Conservation (phyloP, 2,113 vertebrate genomes). For the Candoia aspera region DNA sequence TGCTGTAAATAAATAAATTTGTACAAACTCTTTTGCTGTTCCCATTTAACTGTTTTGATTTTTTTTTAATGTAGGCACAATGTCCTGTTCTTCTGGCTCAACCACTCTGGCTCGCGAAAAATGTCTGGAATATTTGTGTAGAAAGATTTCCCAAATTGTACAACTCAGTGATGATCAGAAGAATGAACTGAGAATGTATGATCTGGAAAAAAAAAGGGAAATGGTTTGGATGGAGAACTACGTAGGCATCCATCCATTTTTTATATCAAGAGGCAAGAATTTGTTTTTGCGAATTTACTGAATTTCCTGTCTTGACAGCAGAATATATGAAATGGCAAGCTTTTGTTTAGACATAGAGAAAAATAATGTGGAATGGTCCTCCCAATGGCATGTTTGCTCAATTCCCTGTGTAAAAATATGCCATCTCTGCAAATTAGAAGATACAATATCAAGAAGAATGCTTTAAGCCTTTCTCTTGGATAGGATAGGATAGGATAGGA, state of each 20-base stretch:
- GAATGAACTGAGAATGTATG: conserved; percentile 85
- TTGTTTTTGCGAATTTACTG: not conserved
- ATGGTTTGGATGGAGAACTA: conserved; percentile 82
- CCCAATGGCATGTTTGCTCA: not conserved
- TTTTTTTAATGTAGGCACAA: conserved; percentile 78
- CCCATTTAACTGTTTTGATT: conserved; percentile 20
- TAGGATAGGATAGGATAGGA: too few relatives aligned
- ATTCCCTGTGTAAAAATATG: not conserved
- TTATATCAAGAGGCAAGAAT: conserved; percentile 85
- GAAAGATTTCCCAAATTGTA: conserved; percentile 77
- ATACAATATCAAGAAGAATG: not conserved
- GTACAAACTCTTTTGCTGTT: not conserved
- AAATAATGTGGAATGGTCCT: not conserved
- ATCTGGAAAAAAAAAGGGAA: conserved; percentile 75
- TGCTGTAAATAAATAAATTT: not conserved
- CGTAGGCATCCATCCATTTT: conserved; percentile 94
- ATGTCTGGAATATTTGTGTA: conserved; percentile 83
- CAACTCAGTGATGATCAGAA: conserved; percentile 78
- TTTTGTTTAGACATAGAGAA: not conserved
- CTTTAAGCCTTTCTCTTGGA: not conserved
- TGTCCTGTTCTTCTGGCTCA: conserved; percentile 76
- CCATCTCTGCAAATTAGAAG: not conserved
- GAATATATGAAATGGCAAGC: not conserved
- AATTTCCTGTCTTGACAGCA: not conserved
- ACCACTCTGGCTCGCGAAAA: conserved; percentile 79